A percentile compares a stretch with the other conserved stretches of the same genome.
phyloP scores from a whole-genome alignment of 2,113 vertebrate species.

The Actenoides lindsayi region DNA sequence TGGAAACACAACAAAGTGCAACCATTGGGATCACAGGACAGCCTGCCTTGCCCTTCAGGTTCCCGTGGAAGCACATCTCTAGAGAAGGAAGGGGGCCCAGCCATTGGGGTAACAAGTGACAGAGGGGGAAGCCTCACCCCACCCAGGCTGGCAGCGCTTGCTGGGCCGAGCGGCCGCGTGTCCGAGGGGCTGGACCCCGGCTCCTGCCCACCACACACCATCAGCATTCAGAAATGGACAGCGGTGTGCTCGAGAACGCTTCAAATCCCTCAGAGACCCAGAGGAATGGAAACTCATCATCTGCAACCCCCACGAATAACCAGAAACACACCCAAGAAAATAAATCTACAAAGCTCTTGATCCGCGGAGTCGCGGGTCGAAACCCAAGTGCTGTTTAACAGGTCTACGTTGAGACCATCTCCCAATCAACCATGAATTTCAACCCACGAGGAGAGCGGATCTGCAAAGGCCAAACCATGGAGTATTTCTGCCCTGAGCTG shows the following conservation, averaged over 20 bases:
- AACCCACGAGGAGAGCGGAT: neutral
- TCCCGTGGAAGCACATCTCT: accelerated
- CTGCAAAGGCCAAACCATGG: conserved; percentile 16
- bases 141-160: accelerated
- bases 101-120: accelerated
- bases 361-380: neutral
- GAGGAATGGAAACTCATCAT: accelerated
- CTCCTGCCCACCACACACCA: accelerated
- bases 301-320: neutral
- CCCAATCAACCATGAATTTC: conserved; percentile 8
- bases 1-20: accelerated
- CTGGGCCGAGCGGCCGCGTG: accelerated
- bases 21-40: accelerated
- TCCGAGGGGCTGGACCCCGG: accelerated
- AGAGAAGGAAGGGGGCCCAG: neutral
- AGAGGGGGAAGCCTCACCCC: accelerated
- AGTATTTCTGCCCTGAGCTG: neutral
- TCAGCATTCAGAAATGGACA: neutral
- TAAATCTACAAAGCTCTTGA: neutral
- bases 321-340: accelerated
- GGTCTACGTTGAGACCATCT: neutral
- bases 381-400: neutral
- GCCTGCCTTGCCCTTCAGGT: neutral
- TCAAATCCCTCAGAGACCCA: neutral
- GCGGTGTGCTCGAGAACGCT: neutral